phyloP scores from a whole-genome alignment of 2,113 vertebrate genomes.

The Orycteropus afer region DNA sequence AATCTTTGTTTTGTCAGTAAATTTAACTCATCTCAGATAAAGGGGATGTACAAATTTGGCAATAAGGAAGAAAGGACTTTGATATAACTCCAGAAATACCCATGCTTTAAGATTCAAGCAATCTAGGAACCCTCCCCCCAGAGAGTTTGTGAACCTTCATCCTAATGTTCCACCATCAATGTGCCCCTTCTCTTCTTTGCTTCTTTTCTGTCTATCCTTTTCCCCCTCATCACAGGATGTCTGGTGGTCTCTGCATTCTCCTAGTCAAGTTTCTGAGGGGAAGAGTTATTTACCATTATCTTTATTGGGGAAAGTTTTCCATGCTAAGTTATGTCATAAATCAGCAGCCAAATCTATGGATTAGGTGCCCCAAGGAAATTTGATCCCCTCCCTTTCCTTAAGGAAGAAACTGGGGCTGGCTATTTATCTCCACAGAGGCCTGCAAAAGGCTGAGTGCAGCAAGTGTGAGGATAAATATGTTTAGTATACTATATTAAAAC shows the following conservation, averaged over 20 bases:
- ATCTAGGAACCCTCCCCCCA: background rate
- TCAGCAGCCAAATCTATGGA: background rate
- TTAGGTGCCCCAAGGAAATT: background rate
- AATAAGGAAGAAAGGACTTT: background rate
- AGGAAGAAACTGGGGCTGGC: background rate
- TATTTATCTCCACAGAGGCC: background rate
- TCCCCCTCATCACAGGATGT: background rate
- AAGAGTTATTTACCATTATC: background rate
- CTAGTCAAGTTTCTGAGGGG: background rate
- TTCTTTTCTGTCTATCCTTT: background rate
- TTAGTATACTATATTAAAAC: background rate
- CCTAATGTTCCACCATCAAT: background rate
- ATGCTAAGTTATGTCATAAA: background rate
- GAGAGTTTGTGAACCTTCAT: background rate
- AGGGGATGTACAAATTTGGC: background rate
- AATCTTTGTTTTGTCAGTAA: background rate
- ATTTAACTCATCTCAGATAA: conserved; percentile 23
- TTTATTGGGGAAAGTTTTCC: background rate
- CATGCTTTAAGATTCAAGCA: background rate
- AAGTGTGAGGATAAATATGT: fast-evolving
- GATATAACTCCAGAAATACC: background rate
- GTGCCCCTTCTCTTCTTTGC: background rate
- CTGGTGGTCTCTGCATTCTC: background rate
- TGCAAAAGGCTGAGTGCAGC: background rate
- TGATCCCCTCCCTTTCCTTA: background rate